Percentiles rank a stretch among this genome's conserved stretches.
phyloP scores from a whole-genome alignment of 2,797 vertebrate genomes.

The Lepilemur ruficaudatus region DNA sequence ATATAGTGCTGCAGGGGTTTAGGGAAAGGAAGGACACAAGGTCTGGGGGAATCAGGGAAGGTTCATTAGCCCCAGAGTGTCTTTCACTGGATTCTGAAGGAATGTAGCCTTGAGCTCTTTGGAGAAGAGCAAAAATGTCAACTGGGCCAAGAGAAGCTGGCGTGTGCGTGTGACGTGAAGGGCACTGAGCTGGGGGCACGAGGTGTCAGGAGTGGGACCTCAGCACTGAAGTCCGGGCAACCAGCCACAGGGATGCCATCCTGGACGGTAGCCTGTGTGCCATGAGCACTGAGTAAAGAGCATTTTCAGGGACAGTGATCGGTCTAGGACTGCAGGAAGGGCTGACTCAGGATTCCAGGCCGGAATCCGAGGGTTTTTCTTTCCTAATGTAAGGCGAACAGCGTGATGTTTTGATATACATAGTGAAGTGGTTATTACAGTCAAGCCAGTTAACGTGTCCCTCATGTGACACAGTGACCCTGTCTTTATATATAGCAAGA shows the following conservation, averaged over 20 bases:
- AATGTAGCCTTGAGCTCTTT: background rate
- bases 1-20: fast-evolving
- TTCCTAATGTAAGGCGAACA: background rate
- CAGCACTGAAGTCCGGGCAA: background rate
- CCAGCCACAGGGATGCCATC: fast-evolving
- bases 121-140: background rate
- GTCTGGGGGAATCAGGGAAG: background rate
- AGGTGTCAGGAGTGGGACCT: background rate
- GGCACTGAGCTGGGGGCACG: background rate
- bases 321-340: background rate
- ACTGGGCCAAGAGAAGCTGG: background rate
- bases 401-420: background rate
- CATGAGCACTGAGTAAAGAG: fast-evolving
- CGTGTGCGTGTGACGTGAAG: fast-evolving
- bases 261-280: background rate
- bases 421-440: background rate
- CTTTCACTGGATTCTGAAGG: background rate
- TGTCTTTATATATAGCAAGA: background rate
- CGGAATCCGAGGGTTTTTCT: background rate
- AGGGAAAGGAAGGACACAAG: too few species aligned
- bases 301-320: too few species aligned
- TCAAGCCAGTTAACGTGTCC: background rate
- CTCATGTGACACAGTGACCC: background rate
- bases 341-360: background rate
- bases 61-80: fast-evolving